phyloP scores from a whole-genome alignment of 1,140 invertebrate species.

The Drosophila malerkotliana region DNA sequence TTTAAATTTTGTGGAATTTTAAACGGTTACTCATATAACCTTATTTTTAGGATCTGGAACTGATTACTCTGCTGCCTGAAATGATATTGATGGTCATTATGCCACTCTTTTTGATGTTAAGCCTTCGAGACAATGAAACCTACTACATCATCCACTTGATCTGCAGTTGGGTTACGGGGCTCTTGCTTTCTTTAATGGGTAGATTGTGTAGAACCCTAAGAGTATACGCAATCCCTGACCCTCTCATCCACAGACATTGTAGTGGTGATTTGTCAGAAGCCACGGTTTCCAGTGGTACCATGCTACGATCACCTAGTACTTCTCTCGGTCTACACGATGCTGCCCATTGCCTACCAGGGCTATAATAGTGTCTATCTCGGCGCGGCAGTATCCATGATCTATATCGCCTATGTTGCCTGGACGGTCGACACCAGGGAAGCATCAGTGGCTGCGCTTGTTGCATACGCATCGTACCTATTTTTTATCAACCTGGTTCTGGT shows the following conservation, averaged over 20 bases:
- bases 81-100: neutral
- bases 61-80: neutral
- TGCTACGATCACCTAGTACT: neutral
- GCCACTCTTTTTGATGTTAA: conserved; percentile 9
- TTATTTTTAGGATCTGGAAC: neutral
- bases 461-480: neutral
- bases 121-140: conserved; percentile 3
- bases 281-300: neutral
- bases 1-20: neutral
- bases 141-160: neutral
- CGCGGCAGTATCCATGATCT: neutral
- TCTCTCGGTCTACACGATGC: neutral
- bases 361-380: neutral
- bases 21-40: neutral
- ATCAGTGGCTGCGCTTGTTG: neutral
- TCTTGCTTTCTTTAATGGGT: neutral
- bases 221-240: neutral
- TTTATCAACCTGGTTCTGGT: neutral
- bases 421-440: neutral
- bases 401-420: neutral
- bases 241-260: neutral
- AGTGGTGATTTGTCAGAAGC: neutral
- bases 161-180: neutral
- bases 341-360: neutral
- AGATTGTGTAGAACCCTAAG: neutral